Conservation (phyloP, 2,113 vertebrate species). For the Cisticola juncidis region DNA sequence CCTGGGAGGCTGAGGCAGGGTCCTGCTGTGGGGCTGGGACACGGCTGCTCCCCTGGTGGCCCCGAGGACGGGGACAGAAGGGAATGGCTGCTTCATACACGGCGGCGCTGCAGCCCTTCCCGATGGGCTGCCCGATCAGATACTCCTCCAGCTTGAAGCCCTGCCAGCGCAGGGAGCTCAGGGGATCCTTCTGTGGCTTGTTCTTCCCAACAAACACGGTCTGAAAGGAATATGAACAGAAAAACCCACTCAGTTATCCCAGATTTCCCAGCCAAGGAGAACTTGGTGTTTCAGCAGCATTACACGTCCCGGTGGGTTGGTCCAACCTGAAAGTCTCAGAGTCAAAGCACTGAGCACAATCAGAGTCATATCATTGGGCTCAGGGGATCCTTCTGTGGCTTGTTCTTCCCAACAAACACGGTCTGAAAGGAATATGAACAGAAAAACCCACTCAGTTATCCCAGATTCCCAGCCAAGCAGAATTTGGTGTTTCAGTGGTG, state of each 20-base stretch:
- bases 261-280: rapidly evolving
- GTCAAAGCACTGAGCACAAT: no score
- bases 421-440: slow-evolving; percentile 67
- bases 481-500: background rate
- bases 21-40: background rate
- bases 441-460: rapidly evolving
- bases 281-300: rapidly evolving
- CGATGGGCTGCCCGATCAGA: slow-evolving; percentile 83
- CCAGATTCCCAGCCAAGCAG: rapidly evolving
- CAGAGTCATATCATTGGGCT: no score
- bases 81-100: slow-evolving; percentile 86
- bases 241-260: rapidly evolving
- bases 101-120: slow-evolving; percentile 87
- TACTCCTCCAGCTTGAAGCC: slow-evolving; percentile 92
- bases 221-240: slow-evolving; percentile 57
- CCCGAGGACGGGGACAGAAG: background rate
- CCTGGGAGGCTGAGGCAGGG: background rate
- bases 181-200: slow-evolving; percentile 72
- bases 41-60: rapidly evolving
- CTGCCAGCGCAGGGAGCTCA: slow-evolving; percentile 68
- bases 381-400: slow-evolving; percentile 70
- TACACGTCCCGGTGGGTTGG: rapidly evolving
- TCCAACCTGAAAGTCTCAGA: background rate
- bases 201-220: slow-evolving; percentile 80
- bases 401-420: slow-evolving; percentile 81